These are phyloP conservation scores for Gavia stellata DNA, from an alignment of 2,113 vertebrate species.

Conservation along the genomic window DNA sequence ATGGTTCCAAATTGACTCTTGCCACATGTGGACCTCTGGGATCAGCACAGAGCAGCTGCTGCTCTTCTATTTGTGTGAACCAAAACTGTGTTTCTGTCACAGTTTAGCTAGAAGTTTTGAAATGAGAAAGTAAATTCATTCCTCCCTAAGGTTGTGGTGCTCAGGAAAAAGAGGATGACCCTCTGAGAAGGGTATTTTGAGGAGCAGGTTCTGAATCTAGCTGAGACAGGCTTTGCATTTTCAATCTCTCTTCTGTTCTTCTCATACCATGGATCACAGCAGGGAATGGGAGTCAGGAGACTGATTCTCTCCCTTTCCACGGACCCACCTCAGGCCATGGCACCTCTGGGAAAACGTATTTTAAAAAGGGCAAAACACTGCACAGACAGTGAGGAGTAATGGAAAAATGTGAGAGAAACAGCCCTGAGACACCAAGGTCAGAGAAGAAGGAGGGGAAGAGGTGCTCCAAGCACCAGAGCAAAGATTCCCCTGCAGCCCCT, in stretches of 20 bases:
- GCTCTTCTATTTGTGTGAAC: neutral
- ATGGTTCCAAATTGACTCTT: fast-evolving
- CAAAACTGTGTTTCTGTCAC: neutral
- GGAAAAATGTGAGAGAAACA: neutral
- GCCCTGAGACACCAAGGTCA: neutral
- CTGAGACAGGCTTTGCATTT: neutral
- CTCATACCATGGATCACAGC: neutral
- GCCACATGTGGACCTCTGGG: neutral
- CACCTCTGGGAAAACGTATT: fast-evolving
- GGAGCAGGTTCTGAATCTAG: neutral
- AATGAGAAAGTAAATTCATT: neutral
- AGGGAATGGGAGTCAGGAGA: neutral
- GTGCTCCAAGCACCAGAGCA: neutral
- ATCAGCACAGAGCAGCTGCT: neutral
- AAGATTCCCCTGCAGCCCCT: neutral
- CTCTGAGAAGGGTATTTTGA: neutral
- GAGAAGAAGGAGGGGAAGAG: neutral
- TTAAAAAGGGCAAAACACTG: neutral
- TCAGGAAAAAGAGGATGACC: neutral
- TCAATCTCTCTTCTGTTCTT: neutral
- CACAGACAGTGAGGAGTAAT: neutral
- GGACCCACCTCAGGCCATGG: fast-evolving
- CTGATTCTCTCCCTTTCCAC: neutral
- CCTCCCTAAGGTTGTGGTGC: neutral
- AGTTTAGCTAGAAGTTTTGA: neutral